Evolutionary conservation across 2,113 vertebrate genomes (phyloP), one percentile per base, ranked within the genome.

Genomic region (Melanerpes formicivorus): DNA sequence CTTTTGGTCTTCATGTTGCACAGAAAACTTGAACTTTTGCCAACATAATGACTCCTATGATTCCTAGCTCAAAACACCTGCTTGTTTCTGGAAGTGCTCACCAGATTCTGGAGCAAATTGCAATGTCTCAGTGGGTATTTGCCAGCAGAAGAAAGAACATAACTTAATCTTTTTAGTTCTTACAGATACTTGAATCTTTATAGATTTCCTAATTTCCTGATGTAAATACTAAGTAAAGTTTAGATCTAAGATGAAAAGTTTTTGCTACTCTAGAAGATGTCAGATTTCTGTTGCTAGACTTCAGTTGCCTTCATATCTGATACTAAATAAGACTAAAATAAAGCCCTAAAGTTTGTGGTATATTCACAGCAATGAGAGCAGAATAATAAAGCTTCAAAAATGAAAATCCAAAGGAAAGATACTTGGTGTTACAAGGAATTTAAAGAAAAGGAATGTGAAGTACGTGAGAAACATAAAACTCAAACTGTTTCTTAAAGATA

Each of bases 401-500:
- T 44, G 6, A 82, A 19, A 25, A 62, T 84, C n/a, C 58, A 15
- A 37, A 80, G 74, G 27, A 54, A 65, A 87, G 25, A 84, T 10
- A 63, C 40, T 69, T 59, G 10, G 80, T 37, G 40, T 44, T 83
- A 58, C 0, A 2, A 71, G 25, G 37, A 71, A 34, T 40, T 50
- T 67, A 34, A 64, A 79, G 60, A 79, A 80, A 34, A 83, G 25
- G 46, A 50, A 4, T 67, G 25, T 0, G 1, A 25, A 7, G 5
- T 64, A 19, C 26, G 16, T 63, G 44, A 87, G 50, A 55, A 69
- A 30, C 6, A 17, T 46, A 71, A 6, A 75, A 52, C 18, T 79
- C 3, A 10, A 94, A 84, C 16, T 40, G 5, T 88, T 93, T 90
- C 29, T 62, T 88, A 56, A 77, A 93, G 79, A 86, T 88, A 74